These are phyloP conservation scores for Calyptommatus sinebrachiatus DNA, from an alignment of 2,113 vertebrate genomes.

Conservation along the genomic window DNA sequence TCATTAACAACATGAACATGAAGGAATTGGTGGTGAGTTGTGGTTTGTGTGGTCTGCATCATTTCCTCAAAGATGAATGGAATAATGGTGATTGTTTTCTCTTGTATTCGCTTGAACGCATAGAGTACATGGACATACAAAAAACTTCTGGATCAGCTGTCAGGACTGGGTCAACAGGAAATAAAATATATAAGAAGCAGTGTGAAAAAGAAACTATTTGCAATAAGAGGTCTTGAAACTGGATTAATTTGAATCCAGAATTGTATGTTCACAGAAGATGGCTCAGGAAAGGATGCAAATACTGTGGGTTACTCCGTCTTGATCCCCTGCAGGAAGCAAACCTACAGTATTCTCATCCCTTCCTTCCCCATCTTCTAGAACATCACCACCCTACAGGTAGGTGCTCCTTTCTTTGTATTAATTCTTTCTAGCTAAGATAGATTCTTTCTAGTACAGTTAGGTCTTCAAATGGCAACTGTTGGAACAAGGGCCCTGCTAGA, in stretches of 20 bases:
- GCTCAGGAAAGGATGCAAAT: no score
- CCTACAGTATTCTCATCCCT: no score
- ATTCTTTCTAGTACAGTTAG: not conserved
- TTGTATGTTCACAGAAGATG: no score
- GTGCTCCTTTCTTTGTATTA: slow-evolving; percentile 22
- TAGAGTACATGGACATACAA: no score
- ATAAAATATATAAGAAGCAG: not conserved
- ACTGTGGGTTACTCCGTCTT: no score
- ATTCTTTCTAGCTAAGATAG: slow-evolving; percentile 7
- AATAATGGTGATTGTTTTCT: not conserved
- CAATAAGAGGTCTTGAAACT: not conserved
- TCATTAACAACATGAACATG: slow-evolving; percentile 73
- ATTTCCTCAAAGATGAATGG: rapidly evolving
- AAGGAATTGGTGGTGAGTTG: slow-evolving; percentile 78
- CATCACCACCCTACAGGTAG: no score
- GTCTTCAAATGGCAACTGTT: not conserved
- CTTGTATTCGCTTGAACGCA: not conserved
- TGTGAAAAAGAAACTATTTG: not conserved
- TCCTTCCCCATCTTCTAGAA: no score
- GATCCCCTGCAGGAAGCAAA: no score
- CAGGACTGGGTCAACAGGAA: not conserved
- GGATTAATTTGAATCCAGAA: not conserved
- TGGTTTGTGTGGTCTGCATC: not conserved
- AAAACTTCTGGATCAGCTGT: not conserved
- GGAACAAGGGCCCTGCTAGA: not conserved